A percentile compares a stretch with the other conserved stretches of the same genome.
phyloP scores from a whole-genome alignment of 2,888 invertebrate species.

The Yponomeuta plumbellus region DNA sequence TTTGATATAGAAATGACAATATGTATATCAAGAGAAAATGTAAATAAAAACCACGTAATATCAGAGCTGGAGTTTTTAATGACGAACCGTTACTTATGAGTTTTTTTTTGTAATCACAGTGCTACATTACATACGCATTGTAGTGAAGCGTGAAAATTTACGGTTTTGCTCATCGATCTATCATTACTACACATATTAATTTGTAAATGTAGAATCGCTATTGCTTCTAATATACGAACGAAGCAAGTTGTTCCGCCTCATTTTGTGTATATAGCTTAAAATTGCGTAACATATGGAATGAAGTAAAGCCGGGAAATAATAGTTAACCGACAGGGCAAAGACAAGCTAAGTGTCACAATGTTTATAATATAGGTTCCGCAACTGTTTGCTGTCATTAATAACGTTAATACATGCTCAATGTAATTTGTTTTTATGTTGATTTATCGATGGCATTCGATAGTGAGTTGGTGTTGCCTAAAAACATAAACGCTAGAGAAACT shows the following conservation, averaged over 20 bases:
- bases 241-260: background rate
- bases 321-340: background rate
- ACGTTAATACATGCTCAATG: background rate
- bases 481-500: too few species aligned
- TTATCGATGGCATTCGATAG: too few species aligned
- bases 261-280: background rate
- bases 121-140: background rate
- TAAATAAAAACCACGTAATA: background rate
- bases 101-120: constrained; percentile 5
- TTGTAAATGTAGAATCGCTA: background rate
- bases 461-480: too few species aligned
- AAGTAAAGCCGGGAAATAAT: constrained; percentile 6
- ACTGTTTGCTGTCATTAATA: background rate
- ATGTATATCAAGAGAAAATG: background rate
- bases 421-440: background rate
- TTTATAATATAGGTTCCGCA: constrained; percentile 1
- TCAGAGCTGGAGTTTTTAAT: background rate
- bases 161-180: background rate
- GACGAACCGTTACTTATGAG: background rate
- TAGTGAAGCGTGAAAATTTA: constrained; percentile 8
- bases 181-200: constrained; percentile 6
- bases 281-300: background rate
- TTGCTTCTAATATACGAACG: background rate
- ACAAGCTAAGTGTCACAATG: background rate
- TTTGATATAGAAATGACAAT: background rate